Percentiles rank a stretch among this genome's conserved stretches.
These are phyloP conservation scores for Phocoena sinus DNA, from an alignment of 2,113 vertebrate species.

Conservation along the genomic window DNA sequence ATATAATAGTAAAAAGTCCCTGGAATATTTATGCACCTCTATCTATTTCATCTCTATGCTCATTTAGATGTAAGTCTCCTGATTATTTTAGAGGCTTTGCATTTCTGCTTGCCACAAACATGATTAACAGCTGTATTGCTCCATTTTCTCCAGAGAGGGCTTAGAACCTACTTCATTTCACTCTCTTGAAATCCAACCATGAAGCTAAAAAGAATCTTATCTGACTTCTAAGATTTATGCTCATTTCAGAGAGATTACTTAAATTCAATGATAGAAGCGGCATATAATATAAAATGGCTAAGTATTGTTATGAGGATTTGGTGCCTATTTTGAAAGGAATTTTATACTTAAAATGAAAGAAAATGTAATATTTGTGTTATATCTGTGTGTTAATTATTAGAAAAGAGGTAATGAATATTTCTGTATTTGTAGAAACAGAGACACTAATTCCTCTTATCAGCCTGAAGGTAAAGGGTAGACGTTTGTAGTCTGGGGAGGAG, in stretches of 20 bases:
- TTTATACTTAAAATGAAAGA: slow-evolving; percentile 15
- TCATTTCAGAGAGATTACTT: not conserved
- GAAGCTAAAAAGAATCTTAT: not conserved
- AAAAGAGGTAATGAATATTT: not conserved
- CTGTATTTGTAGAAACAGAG: not conserved
- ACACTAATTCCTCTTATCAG: not conserved
- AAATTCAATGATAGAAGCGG: not conserved
- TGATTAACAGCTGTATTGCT: slow-evolving; percentile 55
- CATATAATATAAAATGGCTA: not conserved
- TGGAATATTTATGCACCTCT: slow-evolving; percentile 65
- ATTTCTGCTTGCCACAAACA: slow-evolving; percentile 60
- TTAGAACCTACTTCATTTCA: slow-evolving; percentile 1
- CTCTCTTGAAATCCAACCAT: slow-evolving; percentile 30
- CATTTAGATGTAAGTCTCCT: slow-evolving; percentile 60
- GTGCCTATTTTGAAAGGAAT: not conserved
- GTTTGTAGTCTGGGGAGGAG: not conserved
- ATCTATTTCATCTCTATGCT: slow-evolving; percentile 68
- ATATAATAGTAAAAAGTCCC: slow-evolving; percentile 70
- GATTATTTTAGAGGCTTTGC: slow-evolving; percentile 60
- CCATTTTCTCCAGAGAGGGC: slow-evolving; percentile 20
- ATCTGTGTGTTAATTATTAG: not conserved
- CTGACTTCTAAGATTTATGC: not conserved
- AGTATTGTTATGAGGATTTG: not conserved
- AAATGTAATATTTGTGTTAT: not conserved
- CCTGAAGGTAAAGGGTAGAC: not conserved